Evolutionary conservation across 2,113 vertebrate species (phyloP).

Genomic region (Tupaia tana): DNA sequence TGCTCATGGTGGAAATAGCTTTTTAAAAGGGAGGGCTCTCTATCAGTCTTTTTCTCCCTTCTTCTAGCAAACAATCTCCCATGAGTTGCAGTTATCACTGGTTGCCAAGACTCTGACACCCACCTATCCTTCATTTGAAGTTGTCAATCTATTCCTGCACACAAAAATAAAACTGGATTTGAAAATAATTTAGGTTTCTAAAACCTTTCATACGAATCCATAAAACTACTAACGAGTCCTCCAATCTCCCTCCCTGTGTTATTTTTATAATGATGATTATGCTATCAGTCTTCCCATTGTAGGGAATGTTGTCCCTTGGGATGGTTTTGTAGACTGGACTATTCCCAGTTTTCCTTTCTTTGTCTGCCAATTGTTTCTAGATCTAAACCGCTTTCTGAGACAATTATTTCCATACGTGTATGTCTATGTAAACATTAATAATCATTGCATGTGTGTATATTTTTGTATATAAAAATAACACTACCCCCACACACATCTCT

Average conservation of each 20-base stretch:
- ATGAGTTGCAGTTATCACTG: conserved; percentile 43
- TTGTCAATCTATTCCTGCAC: conserved; percentile 54
- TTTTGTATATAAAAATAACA: conserved; percentile 74
- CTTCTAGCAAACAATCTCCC: conserved; percentile 53
- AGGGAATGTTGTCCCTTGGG: conserved; percentile 75
- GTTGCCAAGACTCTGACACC: conserved; percentile 77
- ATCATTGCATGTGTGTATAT: conserved; percentile 58
- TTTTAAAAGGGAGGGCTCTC: conserved; percentile 47
- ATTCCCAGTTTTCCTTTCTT: conserved; percentile 75
- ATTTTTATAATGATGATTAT: conserved; percentile 55
- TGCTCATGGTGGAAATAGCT: conserved; percentile 35
- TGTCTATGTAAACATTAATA: conserved; percentile 77
- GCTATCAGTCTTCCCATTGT: conserved; percentile 73
- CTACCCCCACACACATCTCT: conserved; percentile 52
- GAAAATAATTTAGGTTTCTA: conserved; percentile 75
- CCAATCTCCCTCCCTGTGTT: neutral
- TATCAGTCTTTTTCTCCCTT: conserved; percentile 39
- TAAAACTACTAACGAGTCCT: conserved; percentile 58
- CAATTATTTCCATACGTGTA: conserved; percentile 80
- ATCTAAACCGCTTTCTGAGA: conserved; percentile 76
- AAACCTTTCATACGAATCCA: conserved; percentile 60
- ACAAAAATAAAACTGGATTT: conserved; percentile 75
- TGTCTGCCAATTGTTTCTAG: conserved; percentile 83
- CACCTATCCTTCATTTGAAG: conserved; percentile 72
- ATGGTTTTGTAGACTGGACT: conserved; percentile 73